phyloP scores from a whole-genome alignment of 2,888 invertebrate species.

The Cephonodes hylas region DNA sequence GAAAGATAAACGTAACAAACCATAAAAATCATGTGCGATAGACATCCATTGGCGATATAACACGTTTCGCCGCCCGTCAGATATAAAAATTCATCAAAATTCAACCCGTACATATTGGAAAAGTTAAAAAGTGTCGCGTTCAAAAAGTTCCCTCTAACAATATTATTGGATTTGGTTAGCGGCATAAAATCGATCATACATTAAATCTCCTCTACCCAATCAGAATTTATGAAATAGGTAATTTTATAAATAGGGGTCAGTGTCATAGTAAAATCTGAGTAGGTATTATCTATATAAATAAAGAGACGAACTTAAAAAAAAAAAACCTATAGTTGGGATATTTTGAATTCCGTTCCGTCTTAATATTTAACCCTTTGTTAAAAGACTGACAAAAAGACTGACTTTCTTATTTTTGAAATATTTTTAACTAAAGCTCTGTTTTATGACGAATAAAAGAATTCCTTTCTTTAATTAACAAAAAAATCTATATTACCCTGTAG shows the following conservation, averaged over 20 bases:
- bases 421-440: too few relatives aligned
- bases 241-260: constrained; percentile 42
- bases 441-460: too few relatives aligned
- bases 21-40: neutral
- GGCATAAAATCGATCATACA: constrained; percentile 67
- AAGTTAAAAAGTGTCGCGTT: neutral
- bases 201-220: constrained; percentile 29
- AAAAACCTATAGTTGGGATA: too few relatives aligned
- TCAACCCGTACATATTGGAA: neutral
- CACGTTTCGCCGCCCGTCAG: neutral
- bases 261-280: too few relatives aligned
- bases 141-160: neutral
- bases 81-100: neutral
- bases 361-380: too few relatives aligned
- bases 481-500: neutral
- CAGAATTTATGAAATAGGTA: constrained; percentile 57
- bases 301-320: too few relatives aligned
- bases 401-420: too few relatives aligned
- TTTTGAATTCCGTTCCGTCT: too few relatives aligned
- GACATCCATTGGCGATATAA: neutral
- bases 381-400: too few relatives aligned
- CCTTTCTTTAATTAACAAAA: too few relatives aligned
- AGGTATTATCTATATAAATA: too few relatives aligned
- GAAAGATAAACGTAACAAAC: neutral
- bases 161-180: constrained; percentile 59